Percentiles rank a stretch among this genome's conserved stretches.
Evolutionary conservation across 2,113 vertebrate genomes (phyloP).

Genomic region (Xiphophorus hellerii): DNA sequence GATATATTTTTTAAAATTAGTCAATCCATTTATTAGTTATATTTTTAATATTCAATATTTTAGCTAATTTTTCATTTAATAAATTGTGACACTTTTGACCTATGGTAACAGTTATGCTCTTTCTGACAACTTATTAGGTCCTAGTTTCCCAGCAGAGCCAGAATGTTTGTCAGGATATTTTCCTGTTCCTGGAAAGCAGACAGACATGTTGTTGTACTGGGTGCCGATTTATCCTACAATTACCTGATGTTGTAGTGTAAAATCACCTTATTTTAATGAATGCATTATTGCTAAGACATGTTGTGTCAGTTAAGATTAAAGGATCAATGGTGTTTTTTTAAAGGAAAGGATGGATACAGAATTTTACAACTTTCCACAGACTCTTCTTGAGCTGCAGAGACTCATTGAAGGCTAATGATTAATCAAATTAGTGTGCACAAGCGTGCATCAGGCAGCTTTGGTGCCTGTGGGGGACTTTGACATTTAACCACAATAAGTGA

Average conservation of each 20-base stretch:
- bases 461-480: conserved; percentile 51
- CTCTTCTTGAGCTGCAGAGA: conserved; percentile 12
- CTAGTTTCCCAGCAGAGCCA: too few relatives aligned
- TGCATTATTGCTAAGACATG: not conserved
- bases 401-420: conserved; percentile 61
- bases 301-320: not conserved
- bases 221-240: too few relatives aligned
- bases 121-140: too few relatives aligned
- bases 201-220: too few relatives aligned
- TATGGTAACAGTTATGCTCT: not conserved
- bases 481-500: conserved; percentile 61
- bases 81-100: not conserved
- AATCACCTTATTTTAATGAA: not conserved
- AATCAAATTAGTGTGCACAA: conserved; percentile 62
- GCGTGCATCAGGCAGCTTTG: conserved; percentile 33
- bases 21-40: too few relatives aligned
- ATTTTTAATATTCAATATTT: too few relatives aligned
- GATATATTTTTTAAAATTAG: not conserved
- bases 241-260: not conserved
- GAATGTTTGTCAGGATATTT: too few relatives aligned
- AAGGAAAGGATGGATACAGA: not conserved
- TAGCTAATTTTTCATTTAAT: not conserved
- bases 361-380: conserved; percentile 13
- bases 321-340: not conserved
- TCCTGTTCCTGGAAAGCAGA: too few relatives aligned